Conservation (phyloP, 1,140 invertebrate species). For the Lordiphosa stackelbergi region DNA sequence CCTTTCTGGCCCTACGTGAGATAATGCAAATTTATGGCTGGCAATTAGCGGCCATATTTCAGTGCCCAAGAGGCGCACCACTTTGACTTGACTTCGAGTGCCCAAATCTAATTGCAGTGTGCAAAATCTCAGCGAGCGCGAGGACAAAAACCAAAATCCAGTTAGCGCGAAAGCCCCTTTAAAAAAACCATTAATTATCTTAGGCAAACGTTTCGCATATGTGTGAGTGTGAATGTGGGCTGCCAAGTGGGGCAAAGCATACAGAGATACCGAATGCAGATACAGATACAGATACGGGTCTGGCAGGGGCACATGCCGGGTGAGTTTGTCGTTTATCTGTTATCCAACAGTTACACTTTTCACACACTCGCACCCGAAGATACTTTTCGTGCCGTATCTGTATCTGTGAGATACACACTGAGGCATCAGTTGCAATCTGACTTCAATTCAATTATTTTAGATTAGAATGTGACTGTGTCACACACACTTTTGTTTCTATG, state of each 20-base stretch:
- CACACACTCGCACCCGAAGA: not conserved
- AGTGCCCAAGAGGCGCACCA: slow-evolving; percentile 25
- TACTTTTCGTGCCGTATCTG: slow-evolving; percentile 20
- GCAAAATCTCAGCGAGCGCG: slow-evolving; percentile 11
- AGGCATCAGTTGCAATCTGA: slow-evolving; percentile 74
- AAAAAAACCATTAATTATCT: slow-evolving; percentile 12
- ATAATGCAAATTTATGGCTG: slow-evolving; percentile 73
- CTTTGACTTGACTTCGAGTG: slow-evolving; percentile 47
- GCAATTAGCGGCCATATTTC: slow-evolving; percentile 71
- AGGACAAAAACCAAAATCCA: slow-evolving; percentile 11
- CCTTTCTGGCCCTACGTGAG: slow-evolving; percentile 51
- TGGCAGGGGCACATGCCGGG: slow-evolving; percentile 9
- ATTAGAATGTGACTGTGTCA: slow-evolving; percentile 75
- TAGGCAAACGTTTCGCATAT: slow-evolving; percentile 12
- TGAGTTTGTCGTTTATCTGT: slow-evolving; percentile 6
- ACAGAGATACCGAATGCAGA: not conserved
- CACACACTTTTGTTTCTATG: slow-evolving; percentile 70
- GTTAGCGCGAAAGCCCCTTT: slow-evolving; percentile 13
- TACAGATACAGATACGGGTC: slow-evolving; percentile 7
- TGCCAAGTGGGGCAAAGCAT: no score
- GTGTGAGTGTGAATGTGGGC: slow-evolving; percentile 14
- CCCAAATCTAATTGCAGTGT: slow-evolving; percentile 59
- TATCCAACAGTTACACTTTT: slow-evolving; percentile 5
- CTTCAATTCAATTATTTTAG: slow-evolving; percentile 76
- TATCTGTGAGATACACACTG: slow-evolving; percentile 35